A percentile compares a stretch with the other conserved stretches of the same genome.
phyloP scores from a whole-genome alignment of 2,113 vertebrate species.

The Acinonyx jubatus region DNA sequence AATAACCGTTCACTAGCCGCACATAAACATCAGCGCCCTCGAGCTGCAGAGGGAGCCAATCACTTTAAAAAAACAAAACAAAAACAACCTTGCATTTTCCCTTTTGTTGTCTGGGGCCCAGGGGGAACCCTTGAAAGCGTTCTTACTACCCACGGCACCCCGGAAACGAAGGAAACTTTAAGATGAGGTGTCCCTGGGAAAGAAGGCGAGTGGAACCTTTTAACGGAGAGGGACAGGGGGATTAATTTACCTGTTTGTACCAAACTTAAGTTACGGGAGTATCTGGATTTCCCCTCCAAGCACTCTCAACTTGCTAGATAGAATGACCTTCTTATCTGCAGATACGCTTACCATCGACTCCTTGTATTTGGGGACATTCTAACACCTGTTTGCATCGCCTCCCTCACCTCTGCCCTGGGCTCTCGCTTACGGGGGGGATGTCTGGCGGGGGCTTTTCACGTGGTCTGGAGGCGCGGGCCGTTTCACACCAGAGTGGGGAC shows the following conservation, averaged over 20 bases:
- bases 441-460: background rate
- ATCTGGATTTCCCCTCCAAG: background rate
- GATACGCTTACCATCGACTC: background rate
- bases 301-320: background rate
- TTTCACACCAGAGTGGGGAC: background rate
- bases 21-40: background rate
- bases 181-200: slow-evolving; percentile 59
- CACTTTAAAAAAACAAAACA: background rate
- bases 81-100: background rate
- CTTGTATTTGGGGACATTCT: background rate
- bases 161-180: slow-evolving; percentile 47
- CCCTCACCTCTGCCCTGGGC: background rate
- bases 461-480: background rate
- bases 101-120: slow-evolving; percentile 18
- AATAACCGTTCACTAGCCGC: background rate
- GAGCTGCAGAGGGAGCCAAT: background rate
- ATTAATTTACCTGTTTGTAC: slow-evolving; percentile 61
- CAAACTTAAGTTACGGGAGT: slow-evolving; percentile 59
- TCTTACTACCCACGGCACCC: background rate
- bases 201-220: slow-evolving; percentile 26
- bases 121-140: background rate
- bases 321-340: background rate
- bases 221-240: background rate
- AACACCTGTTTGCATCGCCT: background rate
- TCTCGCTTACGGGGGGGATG: background rate